phyloP scores from a whole-genome alignment of 2,113 vertebrate species.

The Xiphophorus maculatus region DNA sequence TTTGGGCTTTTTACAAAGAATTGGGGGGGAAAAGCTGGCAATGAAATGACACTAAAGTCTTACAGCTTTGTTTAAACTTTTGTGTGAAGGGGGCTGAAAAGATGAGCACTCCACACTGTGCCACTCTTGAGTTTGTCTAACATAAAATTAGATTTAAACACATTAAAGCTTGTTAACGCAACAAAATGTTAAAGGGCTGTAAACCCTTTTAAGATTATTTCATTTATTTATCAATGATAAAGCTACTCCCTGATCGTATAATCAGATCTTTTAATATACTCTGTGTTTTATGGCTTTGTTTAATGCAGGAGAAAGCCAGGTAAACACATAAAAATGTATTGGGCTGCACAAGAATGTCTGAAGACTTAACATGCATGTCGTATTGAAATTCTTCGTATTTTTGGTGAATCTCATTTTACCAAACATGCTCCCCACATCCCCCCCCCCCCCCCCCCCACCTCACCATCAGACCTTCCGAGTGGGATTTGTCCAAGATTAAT shows the following conservation, averaged over 20 bases:
- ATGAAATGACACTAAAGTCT: too few species aligned
- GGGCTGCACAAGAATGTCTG: conserved; percentile 9
- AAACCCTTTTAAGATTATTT: neutral
- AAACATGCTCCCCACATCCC: conserved; percentile 48
- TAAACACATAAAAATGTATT: conserved; percentile 61
- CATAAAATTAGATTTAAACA: neutral
- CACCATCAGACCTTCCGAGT: conserved; percentile 65
- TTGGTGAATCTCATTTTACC: conserved; percentile 71
- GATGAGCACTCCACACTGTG: neutral
- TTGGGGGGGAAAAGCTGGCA: too few species aligned
- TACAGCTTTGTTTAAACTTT: neutral
- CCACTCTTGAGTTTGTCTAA: neutral
- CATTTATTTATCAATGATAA: neutral
- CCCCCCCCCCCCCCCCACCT: too few species aligned
- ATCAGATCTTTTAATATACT: conserved; percentile 18
- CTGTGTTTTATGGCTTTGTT: conserved; percentile 27
- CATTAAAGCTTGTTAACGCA: neutral
- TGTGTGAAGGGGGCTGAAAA: neutral
- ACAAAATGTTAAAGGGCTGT: neutral
- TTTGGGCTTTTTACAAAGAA: too few species aligned
- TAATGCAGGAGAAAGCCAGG: conserved; percentile 47
- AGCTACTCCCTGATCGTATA: neutral
- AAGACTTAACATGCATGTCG: conserved; percentile 60
- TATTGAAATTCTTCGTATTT: conserved; percentile 69
- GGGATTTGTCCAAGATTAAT: conserved; percentile 82